phyloP scores from a whole-genome alignment of 2,888 invertebrate species.

The Drosophila meridionalis region DNA sequence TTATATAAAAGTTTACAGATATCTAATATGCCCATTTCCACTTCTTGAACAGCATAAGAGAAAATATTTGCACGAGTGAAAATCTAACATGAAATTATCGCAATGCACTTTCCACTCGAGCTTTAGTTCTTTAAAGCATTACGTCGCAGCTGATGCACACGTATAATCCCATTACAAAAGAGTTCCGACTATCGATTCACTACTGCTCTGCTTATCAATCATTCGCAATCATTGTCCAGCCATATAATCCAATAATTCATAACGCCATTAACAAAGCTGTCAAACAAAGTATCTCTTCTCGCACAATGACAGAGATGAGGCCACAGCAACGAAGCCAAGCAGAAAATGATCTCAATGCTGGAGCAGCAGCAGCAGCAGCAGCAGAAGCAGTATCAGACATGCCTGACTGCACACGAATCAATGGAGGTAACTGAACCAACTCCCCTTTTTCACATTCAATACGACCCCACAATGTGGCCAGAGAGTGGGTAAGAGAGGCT shows the following conservation, averaged over 20 bases:
- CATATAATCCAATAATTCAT: slow-evolving; percentile 39
- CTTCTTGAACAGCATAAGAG: not conserved
- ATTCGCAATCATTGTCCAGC: not conserved
- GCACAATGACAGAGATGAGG: slow-evolving; percentile 30
- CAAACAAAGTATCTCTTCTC: slow-evolving; percentile 47
- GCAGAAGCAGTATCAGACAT: slow-evolving; percentile 42
- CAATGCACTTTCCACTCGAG: not conserved
- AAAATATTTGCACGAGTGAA: slow-evolving; percentile 3
- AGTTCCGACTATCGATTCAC: not conserved
- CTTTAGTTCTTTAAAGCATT: not conserved
- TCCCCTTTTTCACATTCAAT: slow-evolving; percentile 14
- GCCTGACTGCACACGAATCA: slow-evolving; percentile 56
- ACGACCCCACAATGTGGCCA: slow-evolving; percentile 22
- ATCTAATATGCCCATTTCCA: not conserved
- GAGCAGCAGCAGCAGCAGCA: slow-evolving; percentile 28
- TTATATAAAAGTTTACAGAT: not conserved
- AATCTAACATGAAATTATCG: not conserved
- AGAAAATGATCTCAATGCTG: slow-evolving; percentile 61
- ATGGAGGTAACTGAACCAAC: slow-evolving; percentile 27
- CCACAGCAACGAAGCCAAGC: slow-evolving; percentile 60
- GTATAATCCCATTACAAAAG: not conserved
- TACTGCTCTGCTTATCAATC: not conserved
- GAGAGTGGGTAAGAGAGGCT: not conserved
- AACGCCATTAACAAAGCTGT: slow-evolving; percentile 50
- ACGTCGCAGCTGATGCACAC: not conserved